These are phyloP conservation scores for Alviniconcha marisindica DNA, from an alignment of 1,140 invertebrate genomes.

Conservation along the genomic window DNA sequence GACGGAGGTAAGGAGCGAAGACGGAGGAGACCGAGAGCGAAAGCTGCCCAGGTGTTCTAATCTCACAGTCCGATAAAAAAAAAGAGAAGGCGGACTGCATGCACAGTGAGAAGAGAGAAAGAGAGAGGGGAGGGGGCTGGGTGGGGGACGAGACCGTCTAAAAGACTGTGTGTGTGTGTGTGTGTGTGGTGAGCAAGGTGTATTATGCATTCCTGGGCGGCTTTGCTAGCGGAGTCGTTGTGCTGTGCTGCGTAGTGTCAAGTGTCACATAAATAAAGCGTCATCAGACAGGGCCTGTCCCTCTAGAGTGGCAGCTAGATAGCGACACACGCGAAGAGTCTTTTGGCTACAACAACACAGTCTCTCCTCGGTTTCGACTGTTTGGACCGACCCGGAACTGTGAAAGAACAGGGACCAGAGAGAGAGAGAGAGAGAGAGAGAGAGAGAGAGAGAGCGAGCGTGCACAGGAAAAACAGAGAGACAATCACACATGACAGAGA, in stretches of 20 bases:
- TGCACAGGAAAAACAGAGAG: neutral
- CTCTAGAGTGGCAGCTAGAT: neutral
- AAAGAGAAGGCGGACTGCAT: too few species aligned
- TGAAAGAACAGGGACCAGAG: too few species aligned
- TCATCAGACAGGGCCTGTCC: neutral
- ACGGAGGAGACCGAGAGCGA: neutral
- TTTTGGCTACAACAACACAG: too few species aligned
- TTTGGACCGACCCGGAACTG: neutral
- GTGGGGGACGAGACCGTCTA: too few species aligned
- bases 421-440: neutral
- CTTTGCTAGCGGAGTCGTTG: neutral
- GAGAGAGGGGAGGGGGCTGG: too few species aligned
- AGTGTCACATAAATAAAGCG: slow-evolving; percentile 8
- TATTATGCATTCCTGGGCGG: neutral
- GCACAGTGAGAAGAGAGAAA: too few species aligned
- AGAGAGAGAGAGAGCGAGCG: neutral
- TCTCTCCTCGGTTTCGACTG: neutral
- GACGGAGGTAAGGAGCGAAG: neutral
- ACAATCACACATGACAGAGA: neutral
- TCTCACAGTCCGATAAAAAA: neutral
- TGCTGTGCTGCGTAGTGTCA: neutral
- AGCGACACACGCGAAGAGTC: too few species aligned
- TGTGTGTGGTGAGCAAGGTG: too few species aligned
- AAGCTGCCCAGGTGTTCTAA: neutral
- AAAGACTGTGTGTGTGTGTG: too few species aligned